Conservation (phyloP, 2,888 invertebrate species). For the Aromia moschata region DNA sequence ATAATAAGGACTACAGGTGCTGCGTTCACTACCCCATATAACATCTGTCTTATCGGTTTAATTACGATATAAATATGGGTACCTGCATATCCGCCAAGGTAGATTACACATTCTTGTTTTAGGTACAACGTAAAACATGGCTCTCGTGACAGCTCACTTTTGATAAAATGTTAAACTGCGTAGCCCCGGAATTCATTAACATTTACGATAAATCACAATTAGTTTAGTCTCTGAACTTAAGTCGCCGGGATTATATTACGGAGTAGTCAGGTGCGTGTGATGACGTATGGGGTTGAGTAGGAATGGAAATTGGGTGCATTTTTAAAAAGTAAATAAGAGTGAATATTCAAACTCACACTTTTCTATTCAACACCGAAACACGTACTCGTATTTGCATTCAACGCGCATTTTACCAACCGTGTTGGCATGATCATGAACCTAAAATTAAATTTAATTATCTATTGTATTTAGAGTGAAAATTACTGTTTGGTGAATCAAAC, state of each 20-base stretch:
- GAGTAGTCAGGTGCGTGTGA: conserved; percentile 8
- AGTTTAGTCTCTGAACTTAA: conserved; percentile 8
- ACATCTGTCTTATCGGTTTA: conserved; percentile 5
- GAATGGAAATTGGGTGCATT: too few species aligned
- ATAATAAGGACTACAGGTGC: neutral
- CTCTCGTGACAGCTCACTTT: conserved; percentile 35
- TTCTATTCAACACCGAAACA: too few species aligned
- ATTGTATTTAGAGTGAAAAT: too few species aligned
- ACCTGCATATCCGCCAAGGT: neutral
- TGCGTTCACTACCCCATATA: neutral
- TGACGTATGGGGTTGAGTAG: neutral
- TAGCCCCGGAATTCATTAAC: conserved; percentile 44
- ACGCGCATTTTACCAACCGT: too few species aligned
- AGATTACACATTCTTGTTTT: conserved; percentile 8
- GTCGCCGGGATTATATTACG: conserved; percentile 6
- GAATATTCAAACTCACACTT: too few species aligned
- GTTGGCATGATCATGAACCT: too few species aligned
- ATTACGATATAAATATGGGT: conserved; percentile 16
- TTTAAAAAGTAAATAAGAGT: too few species aligned
- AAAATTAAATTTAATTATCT: too few species aligned
- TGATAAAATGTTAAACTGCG: conserved; percentile 39
- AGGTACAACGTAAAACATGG: conserved; percentile 36
- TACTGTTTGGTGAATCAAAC: too few species aligned
- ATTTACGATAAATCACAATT: conserved; percentile 39
- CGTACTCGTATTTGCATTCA: too few species aligned